Evolutionary conservation across 2,113 vertebrate species (phyloP).

Genomic region (Halcyon malimbica): DNA sequence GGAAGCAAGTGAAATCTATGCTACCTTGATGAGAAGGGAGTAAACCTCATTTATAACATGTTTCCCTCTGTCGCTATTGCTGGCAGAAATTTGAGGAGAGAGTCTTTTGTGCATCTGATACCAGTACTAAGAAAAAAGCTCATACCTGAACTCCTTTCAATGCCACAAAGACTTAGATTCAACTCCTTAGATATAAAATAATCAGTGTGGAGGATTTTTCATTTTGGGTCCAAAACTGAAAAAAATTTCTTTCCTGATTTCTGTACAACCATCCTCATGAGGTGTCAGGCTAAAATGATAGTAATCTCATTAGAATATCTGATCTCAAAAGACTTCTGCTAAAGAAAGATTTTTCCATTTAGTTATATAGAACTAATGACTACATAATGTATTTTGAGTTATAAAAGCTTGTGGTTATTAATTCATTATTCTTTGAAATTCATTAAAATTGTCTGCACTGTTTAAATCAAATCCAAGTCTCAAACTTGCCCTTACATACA

Average conservation of each 20-base stretch:
- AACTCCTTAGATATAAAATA: not conserved
- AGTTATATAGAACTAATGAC: conserved; percentile 56
- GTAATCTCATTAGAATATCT: conserved; percentile 58
- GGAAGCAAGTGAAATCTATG: not conserved
- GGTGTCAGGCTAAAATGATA: conserved; percentile 47
- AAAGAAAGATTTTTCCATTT: conserved; percentile 62
- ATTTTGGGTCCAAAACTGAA: conserved; percentile 11
- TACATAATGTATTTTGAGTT: conserved; percentile 43
- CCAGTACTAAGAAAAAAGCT: not conserved
- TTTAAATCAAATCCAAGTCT: conserved; percentile 31
- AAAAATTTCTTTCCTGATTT: conserved; percentile 42
- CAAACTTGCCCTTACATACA: not conserved
- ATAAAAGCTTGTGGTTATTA: conserved; percentile 61
- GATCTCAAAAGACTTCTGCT: conserved; percentile 50
- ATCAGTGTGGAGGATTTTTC: not conserved
- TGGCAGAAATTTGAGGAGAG: not conserved
- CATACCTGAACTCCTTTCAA: not conserved
- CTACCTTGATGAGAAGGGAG: not conserved
- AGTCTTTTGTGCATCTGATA: conserved; percentile 12
- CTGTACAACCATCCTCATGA: conserved; percentile 15
- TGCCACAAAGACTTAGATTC: not conserved
- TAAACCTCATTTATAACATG: not conserved
- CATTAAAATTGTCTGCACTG: conserved; percentile 28
- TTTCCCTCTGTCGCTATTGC: not conserved
- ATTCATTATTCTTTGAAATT: conserved; percentile 61